These are phyloP conservation scores for Heptranchias perlo DNA, from an alignment of 2,113 vertebrate genomes.

Conservation along the genomic window DNA sequence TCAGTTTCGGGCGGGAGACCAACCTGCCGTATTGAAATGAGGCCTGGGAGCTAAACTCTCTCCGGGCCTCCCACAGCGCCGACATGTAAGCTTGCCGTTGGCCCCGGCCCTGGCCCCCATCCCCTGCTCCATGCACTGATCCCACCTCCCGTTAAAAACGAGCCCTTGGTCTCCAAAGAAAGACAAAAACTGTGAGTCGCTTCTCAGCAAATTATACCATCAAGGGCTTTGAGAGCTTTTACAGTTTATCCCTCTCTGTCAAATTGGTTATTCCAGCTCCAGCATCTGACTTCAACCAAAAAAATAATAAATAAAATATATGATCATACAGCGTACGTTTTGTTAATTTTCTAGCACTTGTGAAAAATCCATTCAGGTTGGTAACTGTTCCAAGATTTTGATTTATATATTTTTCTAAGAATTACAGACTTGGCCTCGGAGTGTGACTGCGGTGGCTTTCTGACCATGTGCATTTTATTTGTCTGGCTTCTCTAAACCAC, in stretches of 20 bases:
- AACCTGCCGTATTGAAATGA: neutral
- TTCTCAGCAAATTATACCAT: neutral
- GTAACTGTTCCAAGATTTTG: neutral
- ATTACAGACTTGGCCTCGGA: neutral
- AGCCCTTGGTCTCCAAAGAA: neutral
- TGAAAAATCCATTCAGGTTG: slow-evolving; percentile 7
- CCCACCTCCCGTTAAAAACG: neutral
- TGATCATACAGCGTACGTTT: neutral
- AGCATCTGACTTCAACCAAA: neutral
- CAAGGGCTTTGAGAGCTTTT: neutral
- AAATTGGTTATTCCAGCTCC: neutral
- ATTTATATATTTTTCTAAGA: neutral
- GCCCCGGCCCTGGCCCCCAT: neutral
- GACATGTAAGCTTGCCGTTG: neutral
- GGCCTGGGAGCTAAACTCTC: neutral
- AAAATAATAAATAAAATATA: neutral
- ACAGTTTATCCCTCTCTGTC: neutral
- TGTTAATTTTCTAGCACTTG: slow-evolving; percentile 4
- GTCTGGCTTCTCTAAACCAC: slow-evolving; percentile 16
- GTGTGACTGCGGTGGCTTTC: neutral
- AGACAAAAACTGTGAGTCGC: neutral
- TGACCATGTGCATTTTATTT: slow-evolving; percentile 15
- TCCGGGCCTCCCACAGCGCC: neutral
- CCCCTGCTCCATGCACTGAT: no score
- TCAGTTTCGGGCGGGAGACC: neutral